phyloP scores from a whole-genome alignment of 1,140 invertebrate species.

The Scaptodrosophila lebanonensis region DNA sequence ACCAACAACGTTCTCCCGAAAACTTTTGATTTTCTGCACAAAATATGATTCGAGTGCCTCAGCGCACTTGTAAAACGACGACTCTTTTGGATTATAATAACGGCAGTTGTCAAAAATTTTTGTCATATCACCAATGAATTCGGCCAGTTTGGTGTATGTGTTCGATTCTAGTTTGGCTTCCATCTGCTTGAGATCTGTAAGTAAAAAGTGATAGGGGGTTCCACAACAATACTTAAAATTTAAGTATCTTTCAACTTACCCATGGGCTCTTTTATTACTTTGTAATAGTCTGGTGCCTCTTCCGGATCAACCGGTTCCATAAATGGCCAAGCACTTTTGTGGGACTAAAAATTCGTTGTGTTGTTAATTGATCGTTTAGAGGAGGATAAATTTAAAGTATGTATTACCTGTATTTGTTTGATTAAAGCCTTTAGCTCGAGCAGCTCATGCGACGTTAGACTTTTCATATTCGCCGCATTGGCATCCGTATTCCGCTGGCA shows the following conservation, averaged over 20 bases:
- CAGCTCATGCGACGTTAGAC: slow-evolving; percentile 88
- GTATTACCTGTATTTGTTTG: slow-evolving; percentile 91
- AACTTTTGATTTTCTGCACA: slow-evolving; percentile 92
- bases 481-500: slow-evolving; percentile 93
- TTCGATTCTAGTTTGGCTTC: slow-evolving; percentile 91
- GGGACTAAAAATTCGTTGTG: slow-evolving; percentile 83
- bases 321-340: slow-evolving; percentile 98
- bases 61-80: slow-evolving; percentile 96
- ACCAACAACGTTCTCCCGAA: slow-evolving; percentile 83
- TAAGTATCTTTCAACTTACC: slow-evolving; percentile 82
- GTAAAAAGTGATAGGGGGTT: slow-evolving; percentile 17
- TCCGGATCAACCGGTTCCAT: slow-evolving; percentile 96
- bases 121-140: slow-evolving; percentile 98
- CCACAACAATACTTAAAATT: background rate
- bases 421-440: slow-evolving; percentile 90
- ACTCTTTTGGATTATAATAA: slow-evolving; percentile 96
- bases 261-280: slow-evolving; percentile 98
- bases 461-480: slow-evolving; percentile 93
- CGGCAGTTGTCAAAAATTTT: slow-evolving; percentile 99
- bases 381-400: background rate
- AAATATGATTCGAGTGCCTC: slow-evolving; percentile 96
- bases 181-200: slow-evolving; percentile 94
- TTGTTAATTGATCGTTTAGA: too few relatives aligned
- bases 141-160: slow-evolving; percentile 91
- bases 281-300: slow-evolving; percentile 97